A percentile compares a stretch with the other conserved stretches of the same genome.
phyloP scores from a whole-genome alignment of 1,140 invertebrate species.

The Asbolus verrucosus region DNA sequence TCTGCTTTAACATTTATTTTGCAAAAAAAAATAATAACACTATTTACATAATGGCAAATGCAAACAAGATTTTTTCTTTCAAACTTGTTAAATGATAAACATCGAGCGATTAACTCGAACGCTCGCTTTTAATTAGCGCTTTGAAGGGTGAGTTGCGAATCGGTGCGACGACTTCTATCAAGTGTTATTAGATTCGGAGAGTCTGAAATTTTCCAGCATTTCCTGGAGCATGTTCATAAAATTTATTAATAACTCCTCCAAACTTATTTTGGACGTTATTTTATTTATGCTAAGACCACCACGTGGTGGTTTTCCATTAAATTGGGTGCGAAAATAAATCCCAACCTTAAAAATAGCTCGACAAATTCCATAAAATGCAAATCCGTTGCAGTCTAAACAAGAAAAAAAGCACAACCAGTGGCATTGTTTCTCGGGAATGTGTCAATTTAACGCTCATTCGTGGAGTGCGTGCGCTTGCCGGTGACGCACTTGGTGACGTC shows the following conservation, averaged over 20 bases:
- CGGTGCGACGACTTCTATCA: too few species aligned
- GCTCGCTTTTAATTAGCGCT: neutral
- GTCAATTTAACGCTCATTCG: slow-evolving; percentile 30
- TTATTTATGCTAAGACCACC: slow-evolving; percentile 7
- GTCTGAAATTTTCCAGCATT: slow-evolving; percentile 21
- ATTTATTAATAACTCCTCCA: slow-evolving; percentile 1
- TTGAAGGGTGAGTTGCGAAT: neutral
- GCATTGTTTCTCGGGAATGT: slow-evolving; percentile 4
- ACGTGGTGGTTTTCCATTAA: neutral
- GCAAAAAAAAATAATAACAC: slow-evolving; percentile 4
- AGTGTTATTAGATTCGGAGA: neutral
- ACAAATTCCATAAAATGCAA: slow-evolving; percentile 9
- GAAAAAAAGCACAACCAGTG: slow-evolving; percentile 1
- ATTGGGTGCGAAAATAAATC: slow-evolving; percentile 33
- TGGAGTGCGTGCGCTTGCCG: slow-evolving; percentile 38
- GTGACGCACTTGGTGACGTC: slow-evolving; percentile 53
- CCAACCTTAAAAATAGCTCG: neutral
- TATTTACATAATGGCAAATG: too few species aligned
- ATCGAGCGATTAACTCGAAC: neutral
- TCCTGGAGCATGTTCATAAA: slow-evolving; percentile 1
- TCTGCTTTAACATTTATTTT: slow-evolving; percentile 8
- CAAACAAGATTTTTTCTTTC: neutral
- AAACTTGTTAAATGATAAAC: neutral
- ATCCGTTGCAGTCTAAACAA: neutral
- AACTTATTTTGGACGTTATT: slow-evolving; percentile 6